Conservation (phyloP, 2,797 vertebrate genomes). For the Trachurus trachurus region DNA sequence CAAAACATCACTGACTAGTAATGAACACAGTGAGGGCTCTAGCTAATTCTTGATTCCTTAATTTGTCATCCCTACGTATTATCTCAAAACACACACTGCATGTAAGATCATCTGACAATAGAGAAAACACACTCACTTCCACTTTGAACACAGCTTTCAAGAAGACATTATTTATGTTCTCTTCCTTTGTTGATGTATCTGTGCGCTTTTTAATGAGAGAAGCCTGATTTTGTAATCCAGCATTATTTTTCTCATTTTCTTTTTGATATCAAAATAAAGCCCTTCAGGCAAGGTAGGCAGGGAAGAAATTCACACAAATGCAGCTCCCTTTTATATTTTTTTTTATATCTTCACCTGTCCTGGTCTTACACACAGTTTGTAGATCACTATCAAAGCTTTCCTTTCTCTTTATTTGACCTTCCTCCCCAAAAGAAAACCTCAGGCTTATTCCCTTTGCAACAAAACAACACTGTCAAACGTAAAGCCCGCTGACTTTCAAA, state of each 20-base stretch:
- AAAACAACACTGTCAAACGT: slow-evolving; percentile 79
- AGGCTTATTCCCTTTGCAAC: slow-evolving; percentile 73
- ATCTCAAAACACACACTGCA: slow-evolving; percentile 55
- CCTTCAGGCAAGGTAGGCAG: slow-evolving; percentile 70
- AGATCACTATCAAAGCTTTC: slow-evolving; percentile 82
- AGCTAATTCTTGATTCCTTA: slow-evolving; percentile 71
- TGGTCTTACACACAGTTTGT: slow-evolving; percentile 78
- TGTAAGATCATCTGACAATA: slow-evolving; percentile 48
- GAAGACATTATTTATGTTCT: slow-evolving; percentile 54
- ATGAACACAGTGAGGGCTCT: slow-evolving; percentile 85
- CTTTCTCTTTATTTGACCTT: slow-evolving; percentile 81
- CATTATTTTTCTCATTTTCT: slow-evolving; percentile 65
- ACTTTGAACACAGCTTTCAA: slow-evolving; percentile 29
- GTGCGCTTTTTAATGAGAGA: slow-evolving; percentile 67
- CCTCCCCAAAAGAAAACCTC: slow-evolving; percentile 77
- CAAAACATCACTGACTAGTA: slow-evolving; percentile 92
- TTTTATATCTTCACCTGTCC: slow-evolving; percentile 75
- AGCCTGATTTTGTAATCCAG: slow-evolving; percentile 68
- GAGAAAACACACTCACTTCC: slow-evolving; percentile 35
- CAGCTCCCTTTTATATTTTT: slow-evolving; percentile 60
- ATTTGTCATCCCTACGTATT: slow-evolving; percentile 65
- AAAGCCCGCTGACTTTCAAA: slow-evolving; percentile 79
- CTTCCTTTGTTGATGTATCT: slow-evolving; percentile 45
- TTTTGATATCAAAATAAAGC: slow-evolving; percentile 74
- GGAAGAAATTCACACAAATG: slow-evolving; percentile 64